A percentile compares a stretch with the other conserved stretches of the same genome.
Evolutionary conservation across 2,888 invertebrate genomes (phyloP).

Genomic region (Meiosimyza platycephala): DNA sequence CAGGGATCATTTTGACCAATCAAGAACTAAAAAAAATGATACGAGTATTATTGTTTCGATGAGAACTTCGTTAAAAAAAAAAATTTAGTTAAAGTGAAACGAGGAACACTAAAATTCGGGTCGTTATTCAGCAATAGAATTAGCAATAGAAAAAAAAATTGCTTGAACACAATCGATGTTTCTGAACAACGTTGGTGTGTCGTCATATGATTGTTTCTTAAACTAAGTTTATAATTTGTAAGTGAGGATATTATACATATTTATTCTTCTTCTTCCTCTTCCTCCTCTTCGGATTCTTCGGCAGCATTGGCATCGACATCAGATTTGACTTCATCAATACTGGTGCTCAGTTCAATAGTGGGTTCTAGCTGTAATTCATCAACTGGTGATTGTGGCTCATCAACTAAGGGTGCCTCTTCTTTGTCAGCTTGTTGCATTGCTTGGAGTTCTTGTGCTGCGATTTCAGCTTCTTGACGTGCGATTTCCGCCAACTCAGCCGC

Average conservation of each 20-base stretch:
- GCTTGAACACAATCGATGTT: constrained; percentile 30
- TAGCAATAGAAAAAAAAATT: constrained; percentile 1
- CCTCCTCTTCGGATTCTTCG: constrained; percentile 48
- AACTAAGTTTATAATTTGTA: too few relatives aligned
- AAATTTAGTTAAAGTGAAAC: background rate
- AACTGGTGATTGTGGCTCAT: constrained; percentile 62
- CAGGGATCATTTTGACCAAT: background rate
- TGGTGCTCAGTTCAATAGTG: constrained; percentile 53
- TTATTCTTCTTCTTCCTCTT: constrained; percentile 52
- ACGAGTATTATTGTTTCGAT: background rate
- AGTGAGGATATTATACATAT: background rate
- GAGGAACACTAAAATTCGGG: constrained; percentile 1
- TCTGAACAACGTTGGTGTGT: background rate
- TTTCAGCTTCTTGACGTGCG: constrained; percentile 73
- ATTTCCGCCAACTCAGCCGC: constrained; percentile 78
- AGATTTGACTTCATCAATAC: constrained; percentile 46
- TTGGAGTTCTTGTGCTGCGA: constrained; percentile 72
- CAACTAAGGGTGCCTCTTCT: constrained; percentile 62
- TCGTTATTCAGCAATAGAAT: constrained; percentile 9
- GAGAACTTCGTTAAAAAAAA: background rate
- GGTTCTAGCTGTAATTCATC: constrained; percentile 52
- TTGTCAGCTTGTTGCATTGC: constrained; percentile 56
- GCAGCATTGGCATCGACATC: constrained; percentile 41
- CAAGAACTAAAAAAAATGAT: background rate
- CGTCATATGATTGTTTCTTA: background rate